These are phyloP conservation scores for Myripristis jacobus DNA, from an alignment of 2,797 vertebrate genomes.

Conservation along the genomic window DNA sequence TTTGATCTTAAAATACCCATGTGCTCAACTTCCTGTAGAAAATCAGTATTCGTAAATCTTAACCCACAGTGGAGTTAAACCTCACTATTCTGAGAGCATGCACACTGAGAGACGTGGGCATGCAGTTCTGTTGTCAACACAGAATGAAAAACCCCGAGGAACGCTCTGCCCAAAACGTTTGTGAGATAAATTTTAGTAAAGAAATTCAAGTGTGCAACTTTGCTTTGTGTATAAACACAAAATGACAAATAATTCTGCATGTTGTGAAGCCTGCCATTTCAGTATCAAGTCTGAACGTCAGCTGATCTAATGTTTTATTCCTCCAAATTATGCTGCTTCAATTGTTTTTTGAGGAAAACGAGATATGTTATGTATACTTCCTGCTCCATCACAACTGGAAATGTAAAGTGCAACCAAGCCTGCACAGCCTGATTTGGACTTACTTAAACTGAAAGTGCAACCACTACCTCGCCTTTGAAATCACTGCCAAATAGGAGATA, in stretches of 20 bases:
- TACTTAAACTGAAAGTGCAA: neutral
- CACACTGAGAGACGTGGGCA: neutral
- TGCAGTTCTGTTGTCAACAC: too few relatives aligned
- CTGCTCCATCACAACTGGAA: neutral
- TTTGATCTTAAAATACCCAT: slow-evolving; percentile 8
- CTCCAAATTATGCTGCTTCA: slow-evolving; percentile 16
- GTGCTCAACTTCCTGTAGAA: neutral
- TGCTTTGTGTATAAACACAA: neutral
- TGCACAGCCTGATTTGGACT: neutral
- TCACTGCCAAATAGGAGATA: neutral
- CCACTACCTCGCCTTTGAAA: neutral
- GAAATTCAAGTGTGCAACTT: too few relatives aligned
- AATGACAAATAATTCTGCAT: slow-evolving; percentile 15
- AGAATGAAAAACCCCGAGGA: too few relatives aligned
- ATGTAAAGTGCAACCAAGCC: neutral
- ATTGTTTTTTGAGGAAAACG: neutral
- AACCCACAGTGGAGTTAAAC: neutral
- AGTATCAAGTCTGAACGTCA: slow-evolving; percentile 10
- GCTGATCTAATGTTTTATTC: neutral
- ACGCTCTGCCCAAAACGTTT: too few relatives aligned
- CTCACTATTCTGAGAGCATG: neutral
- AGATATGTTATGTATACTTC: neutral
- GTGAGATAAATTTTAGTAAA: too few relatives aligned
- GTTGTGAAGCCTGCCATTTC: neutral
- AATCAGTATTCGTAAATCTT: neutral